Base-by-base conservation (phyloP, 2,888 invertebrate genomes). In the Tachystola acroxantha region DNA sequence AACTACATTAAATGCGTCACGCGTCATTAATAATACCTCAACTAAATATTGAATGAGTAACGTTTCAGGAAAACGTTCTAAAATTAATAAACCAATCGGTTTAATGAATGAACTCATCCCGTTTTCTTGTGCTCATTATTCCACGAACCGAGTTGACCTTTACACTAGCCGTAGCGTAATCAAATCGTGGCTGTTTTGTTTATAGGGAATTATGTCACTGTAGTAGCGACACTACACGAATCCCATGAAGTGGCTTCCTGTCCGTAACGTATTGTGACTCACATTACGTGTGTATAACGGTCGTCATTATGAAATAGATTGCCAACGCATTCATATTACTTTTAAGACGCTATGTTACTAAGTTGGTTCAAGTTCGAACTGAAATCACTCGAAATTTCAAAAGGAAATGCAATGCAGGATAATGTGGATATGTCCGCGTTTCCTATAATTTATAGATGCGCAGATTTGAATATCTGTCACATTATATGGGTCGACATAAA, bases 61-160 rank as follows among this genome's bases (percentile, higher is more conserved):
- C 38, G 43, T 48, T 65, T 59, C 58, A 64, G 55, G 53, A 48
- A 56, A 55, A 62, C 45, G 11, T 10, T 20, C 29, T 30, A 14
- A 25, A 39, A 33, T 32, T n/a, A n/a, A n/a, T n/a, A n/a, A 40
- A 5, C 43, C 36, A 40, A 40, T 49, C 40, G 46, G 32, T 41
- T 41, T 39, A 49, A 53, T 52, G 47, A 60, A 55, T 40, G 36
- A 36, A 37, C 25, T 40, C 40, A 40, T 33, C 53, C 65, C 59
- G 59, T 61, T 39, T 32, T 33, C 40, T 48, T 37, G 30, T 43
- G 52, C 52, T 72, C 72, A 74, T 59, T 51, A 55, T 75, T 76
- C 80, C 64, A 43, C 57, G 80, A 78, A 78, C 12, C 10, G 16
- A 53, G 39, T 37, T 36, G 53, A 58, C 54, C 55, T 51, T 53